phyloP scores from a whole-genome alignment of 2,888 invertebrate species.

The Hypselothyrea guttata region DNA sequence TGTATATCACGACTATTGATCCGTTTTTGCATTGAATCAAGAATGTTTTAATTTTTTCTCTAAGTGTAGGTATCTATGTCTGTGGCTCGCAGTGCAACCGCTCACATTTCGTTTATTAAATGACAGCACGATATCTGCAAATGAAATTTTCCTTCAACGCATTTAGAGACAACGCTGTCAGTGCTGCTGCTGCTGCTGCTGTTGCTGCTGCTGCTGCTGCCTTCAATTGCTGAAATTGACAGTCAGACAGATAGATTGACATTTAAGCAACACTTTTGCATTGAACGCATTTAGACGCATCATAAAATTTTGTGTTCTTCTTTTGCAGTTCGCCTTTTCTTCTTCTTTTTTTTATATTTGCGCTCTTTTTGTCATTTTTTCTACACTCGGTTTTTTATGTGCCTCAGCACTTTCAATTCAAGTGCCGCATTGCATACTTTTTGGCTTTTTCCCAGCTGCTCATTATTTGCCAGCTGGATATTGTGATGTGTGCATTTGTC shows the following conservation, averaged over 20 bases:
- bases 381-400: conserved; percentile 50
- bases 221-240: conserved; percentile 75
- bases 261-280: conserved; percentile 78
- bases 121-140: conserved; percentile 82
- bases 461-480: conserved; percentile 29
- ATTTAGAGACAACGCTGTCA: conserved; percentile 57
- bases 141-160: conserved; percentile 80
- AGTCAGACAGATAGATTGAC: conserved; percentile 77
- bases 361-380: too few species aligned
- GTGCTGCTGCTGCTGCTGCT: conserved; percentile 8
- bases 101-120: conserved; percentile 80
- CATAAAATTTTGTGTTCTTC: conserved; percentile 73
- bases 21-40: too few species aligned
- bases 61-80: conserved; percentile 20
- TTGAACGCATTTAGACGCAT: conserved; percentile 74
- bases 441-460: conserved; percentile 54
- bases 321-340: conserved; percentile 9
- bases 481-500: conserved; percentile 11
- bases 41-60: too few species aligned
- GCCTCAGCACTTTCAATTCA: conserved; percentile 58
- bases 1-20: too few species aligned
- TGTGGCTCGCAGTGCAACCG: conserved; percentile 32
- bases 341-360: background rate
- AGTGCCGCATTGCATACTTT: conserved; percentile 62
- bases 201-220: conserved; percentile 31